phyloP scores from a whole-genome alignment of 2,888 invertebrate genomes.

The Bembecia ichneumoniformis region DNA sequence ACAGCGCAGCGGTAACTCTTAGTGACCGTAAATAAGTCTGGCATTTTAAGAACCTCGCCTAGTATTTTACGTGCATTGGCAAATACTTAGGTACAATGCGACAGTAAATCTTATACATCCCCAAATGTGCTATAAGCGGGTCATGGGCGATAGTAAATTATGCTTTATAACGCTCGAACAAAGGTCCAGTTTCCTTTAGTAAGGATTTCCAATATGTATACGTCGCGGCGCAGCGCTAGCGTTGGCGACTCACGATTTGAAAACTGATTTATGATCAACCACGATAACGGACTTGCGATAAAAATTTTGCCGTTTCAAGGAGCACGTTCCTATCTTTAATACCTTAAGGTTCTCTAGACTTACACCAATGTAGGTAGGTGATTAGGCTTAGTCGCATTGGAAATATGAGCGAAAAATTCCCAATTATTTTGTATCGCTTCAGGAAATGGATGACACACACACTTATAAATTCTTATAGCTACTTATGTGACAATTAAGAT shows the following conservation, averaged over 20 bases:
- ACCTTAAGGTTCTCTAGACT: no score
- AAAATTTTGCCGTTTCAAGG: conserved; percentile 60
- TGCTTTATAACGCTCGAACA: conserved; percentile 38
- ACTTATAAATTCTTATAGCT: no score
- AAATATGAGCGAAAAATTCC: no score
- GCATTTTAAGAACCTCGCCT: conserved; percentile 62
- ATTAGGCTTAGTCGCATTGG: no score
- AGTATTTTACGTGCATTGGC: conserved; percentile 69
- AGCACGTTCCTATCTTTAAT: conserved; percentile 17
- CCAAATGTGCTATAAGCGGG: conserved; percentile 46
- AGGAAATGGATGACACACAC: no score
- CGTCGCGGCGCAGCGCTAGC: conserved; percentile 35
- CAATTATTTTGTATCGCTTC: no score
- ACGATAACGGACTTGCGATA: conserved; percentile 71
- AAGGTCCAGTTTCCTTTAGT: conserved; percentile 40
- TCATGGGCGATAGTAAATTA: conserved; percentile 37
- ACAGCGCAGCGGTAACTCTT: conserved; percentile 20
- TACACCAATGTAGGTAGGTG: no score
- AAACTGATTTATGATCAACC: conserved; percentile 71
- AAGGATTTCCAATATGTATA: conserved; percentile 32
- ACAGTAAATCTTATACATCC: conserved; percentile 47
- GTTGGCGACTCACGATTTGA: conserved; percentile 66
- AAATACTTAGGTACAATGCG: conserved; percentile 69
- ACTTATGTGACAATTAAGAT: no score
- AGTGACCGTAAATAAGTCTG: conserved; percentile 63